Evolutionary conservation across 2,888 invertebrate genomes (phyloP).

Genomic region (Panorpa germanica): DNA sequence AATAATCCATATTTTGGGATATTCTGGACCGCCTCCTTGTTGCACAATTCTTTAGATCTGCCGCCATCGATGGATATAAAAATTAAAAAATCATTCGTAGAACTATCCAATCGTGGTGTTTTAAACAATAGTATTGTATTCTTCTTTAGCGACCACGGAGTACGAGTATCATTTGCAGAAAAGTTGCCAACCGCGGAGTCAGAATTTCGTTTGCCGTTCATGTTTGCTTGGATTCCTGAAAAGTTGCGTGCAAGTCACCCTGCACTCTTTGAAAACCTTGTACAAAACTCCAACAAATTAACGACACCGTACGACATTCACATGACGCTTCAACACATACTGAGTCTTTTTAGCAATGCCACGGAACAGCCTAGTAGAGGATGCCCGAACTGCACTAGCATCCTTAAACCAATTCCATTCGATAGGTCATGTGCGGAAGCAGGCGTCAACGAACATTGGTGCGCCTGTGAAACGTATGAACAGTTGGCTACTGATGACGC

Average conservation of each 20-base stretch:
- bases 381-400: conserved; percentile 45
- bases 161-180: conserved; percentile 54
- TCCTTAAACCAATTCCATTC: conserved; percentile 35
- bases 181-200: conserved; percentile 50
- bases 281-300: conserved; percentile 45
- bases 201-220: conserved; percentile 57
- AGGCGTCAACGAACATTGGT: conserved; percentile 54
- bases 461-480: conserved; percentile 46
- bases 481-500: no score
- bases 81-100: conserved; percentile 35
- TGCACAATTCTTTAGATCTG: conserved; percentile 47
- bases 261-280: no score
- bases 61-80: conserved; percentile 45
- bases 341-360: conserved; percentile 24
- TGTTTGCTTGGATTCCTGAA: conserved; percentile 48
- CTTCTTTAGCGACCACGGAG: conserved; percentile 63
- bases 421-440: conserved; percentile 49
- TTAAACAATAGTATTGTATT: conserved; percentile 46
- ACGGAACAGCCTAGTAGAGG: conserved; percentile 26
- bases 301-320: conserved; percentile 60
- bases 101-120: conserved; percentile 35
- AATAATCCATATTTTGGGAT: conserved; percentile 47
- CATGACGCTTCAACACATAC: conserved; percentile 45
- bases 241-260: no score
- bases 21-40: conserved; percentile 64